Evolutionary conservation across 1,140 invertebrate species (phyloP).

Genomic region (Nasonia longicornis): DNA sequence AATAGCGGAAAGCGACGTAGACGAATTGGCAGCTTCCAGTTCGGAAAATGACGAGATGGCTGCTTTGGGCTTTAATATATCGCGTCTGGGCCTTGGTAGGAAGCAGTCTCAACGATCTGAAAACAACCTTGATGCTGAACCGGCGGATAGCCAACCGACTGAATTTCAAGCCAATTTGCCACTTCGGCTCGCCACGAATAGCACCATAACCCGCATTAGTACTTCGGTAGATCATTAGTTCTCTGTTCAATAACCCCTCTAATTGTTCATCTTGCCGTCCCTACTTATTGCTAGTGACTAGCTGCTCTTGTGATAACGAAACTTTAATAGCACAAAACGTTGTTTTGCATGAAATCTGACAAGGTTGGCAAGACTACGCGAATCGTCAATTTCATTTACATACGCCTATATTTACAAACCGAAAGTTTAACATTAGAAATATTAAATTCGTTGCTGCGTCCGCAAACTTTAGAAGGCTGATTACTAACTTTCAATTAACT

Average conservation of each 20-base stretch:
- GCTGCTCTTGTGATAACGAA: slow-evolving; percentile 44
- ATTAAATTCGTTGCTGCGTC: neutral
- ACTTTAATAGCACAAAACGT: slow-evolving; percentile 43
- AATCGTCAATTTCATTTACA: neutral
- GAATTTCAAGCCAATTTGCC: slow-evolving; percentile 44
- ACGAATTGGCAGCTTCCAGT: slow-evolving; percentile 31
- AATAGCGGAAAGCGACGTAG: slow-evolving; percentile 39
- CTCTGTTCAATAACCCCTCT: neutral
- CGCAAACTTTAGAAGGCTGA: neutral
- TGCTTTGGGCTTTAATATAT: slow-evolving; percentile 19
- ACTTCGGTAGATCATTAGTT: slow-evolving; percentile 32
- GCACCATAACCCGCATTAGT: slow-evolving; percentile 12
- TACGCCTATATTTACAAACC: neutral
- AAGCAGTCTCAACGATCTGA: slow-evolving; percentile 19
- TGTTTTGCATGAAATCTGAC: neutral
- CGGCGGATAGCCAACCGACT: slow-evolving; percentile 32
- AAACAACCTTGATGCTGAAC: slow-evolving; percentile 36
- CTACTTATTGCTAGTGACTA: slow-evolving; percentile 36
- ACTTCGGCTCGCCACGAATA: slow-evolving; percentile 1
- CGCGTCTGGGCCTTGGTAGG: slow-evolving; percentile 17
- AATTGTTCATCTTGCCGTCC: slow-evolving; percentile 40
- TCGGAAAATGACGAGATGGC: slow-evolving; percentile 29
- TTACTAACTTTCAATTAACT: neutral
- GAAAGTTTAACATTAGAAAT: neutral
- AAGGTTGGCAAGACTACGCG: neutral